Conservation (phyloP, 2,113 vertebrate species). For the Ictalurus furcatus region DNA sequence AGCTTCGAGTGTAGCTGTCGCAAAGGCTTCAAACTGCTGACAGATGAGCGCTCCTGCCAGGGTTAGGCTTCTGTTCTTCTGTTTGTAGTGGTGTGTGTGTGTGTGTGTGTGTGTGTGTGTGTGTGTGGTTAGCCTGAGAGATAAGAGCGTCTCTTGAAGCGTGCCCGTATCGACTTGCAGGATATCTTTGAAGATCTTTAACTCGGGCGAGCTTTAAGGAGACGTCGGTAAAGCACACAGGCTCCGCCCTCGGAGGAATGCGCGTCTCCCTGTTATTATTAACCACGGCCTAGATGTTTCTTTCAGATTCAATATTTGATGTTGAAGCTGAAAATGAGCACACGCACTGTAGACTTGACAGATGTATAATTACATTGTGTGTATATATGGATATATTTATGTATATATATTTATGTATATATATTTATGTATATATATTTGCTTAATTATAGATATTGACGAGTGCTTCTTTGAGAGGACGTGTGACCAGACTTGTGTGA, state of each 20-base stretch:
- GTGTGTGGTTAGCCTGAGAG: constrained; percentile 17
- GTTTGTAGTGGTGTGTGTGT: constrained; percentile 26
- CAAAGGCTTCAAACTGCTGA: constrained; percentile 96
- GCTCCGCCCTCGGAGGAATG: constrained; percentile 39
- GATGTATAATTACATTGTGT: constrained; percentile 49
- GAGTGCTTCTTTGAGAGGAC: constrained; percentile 96
- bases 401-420: constrained; percentile 42
- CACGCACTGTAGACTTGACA: neutral
- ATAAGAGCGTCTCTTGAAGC: constrained; percentile 45
- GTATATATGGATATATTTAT: constrained; percentile 53
- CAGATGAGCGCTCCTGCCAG: constrained; percentile 95
- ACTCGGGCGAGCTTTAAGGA: constrained; percentile 41
- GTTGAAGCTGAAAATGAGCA: constrained; percentile 28
- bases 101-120: constrained; percentile 39
- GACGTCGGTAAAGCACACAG: constrained; percentile 43
- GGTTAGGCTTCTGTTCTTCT: constrained; percentile 71
- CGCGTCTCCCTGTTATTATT: constrained; percentile 44
- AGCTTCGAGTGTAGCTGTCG: constrained; percentile 98
- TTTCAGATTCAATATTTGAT: constrained; percentile 23
- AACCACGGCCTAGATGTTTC: constrained; percentile 11
- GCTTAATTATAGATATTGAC: constrained; percentile 88
- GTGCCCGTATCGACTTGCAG: constrained; percentile 56
- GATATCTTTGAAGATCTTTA: constrained; percentile 63
- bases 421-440: constrained; percentile 17
- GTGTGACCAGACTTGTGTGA: constrained; percentile 94